Base-by-base conservation (phyloP, 2,797 vertebrate genomes). In the Myotis planiceps region DNA sequence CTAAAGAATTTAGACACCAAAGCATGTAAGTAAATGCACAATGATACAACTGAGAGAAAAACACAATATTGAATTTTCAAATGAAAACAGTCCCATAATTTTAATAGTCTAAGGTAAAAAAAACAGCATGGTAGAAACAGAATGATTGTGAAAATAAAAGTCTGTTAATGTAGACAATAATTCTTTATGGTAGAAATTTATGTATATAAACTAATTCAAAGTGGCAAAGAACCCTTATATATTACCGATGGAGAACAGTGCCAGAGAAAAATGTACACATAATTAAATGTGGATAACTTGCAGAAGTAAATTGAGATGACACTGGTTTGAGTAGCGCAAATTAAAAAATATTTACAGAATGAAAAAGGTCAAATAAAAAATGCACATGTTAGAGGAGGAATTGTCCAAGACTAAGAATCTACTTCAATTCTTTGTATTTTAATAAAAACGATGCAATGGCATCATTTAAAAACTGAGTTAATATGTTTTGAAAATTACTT, bases 401-500 rank as follows among this genome's bases (percentile, higher is more conserved):
- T 19, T 80, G 39, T 75, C 84, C 51, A 83, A 88, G 18, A 74
- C 49, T 69, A 90, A 68, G 13, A 93, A 76, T 84, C 23, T 2
- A 80, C 34, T 88, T 94, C 9, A 49, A 63, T 88, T 45, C 86
- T 84, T 83, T 89, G 6, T 6, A 85, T 69, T 80, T 96, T 76
- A 88, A 92, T 89, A 71, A 63, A 55, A 95, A 87, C n/a, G 29
- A 92, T 49, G 18, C 53, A 88, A 51, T 42, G 13, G 27, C 42
- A 80, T 82, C 34, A 75, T 74, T 72, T 76, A 37, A 88, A 95
- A 96, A 93, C 58, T 25, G 39, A 83, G 45, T 37, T 75, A 45
- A 71, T 13, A 5, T 42, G 74, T 88, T 96, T 39, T 75, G 45
- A 92, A 96, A 66, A 80, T 21, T 92, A 99, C 99, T 98, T 96